phyloP scores from a whole-genome alignment of 2,888 invertebrate genomes.

The Leucophenga maculata region DNA sequence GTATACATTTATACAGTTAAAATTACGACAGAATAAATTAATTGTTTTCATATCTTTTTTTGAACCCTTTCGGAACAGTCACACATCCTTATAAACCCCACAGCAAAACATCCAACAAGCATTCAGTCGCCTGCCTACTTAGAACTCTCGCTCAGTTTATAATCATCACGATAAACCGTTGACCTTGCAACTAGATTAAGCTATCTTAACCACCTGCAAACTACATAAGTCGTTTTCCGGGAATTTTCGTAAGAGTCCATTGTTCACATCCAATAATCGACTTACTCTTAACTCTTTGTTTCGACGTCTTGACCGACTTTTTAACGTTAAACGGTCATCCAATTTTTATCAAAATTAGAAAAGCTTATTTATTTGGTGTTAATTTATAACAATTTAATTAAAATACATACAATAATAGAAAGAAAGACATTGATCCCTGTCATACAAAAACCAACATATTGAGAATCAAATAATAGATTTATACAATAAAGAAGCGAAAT shows the following conservation, averaged over 20 bases:
- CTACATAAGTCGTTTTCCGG: too few species aligned
- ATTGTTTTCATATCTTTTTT: conserved; percentile 51
- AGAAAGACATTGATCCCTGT: neutral
- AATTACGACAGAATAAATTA: conserved; percentile 55
- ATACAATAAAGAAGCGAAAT: conserved; percentile 2
- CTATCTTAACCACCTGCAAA: too few species aligned
- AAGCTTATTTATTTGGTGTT: neutral
- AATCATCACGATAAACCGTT: too few species aligned
- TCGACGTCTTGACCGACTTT: too few species aligned
- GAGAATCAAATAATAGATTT: conserved; percentile 6
- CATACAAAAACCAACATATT: neutral
- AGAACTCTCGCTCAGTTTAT: neutral
- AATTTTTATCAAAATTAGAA: neutral
- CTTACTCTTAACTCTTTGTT: neutral
- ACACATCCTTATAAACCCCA: neutral
- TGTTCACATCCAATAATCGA: too few species aligned
- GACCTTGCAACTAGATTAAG: too few species aligned
- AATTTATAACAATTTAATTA: neutral
- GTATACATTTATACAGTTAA: conserved; percentile 53
- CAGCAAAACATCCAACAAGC: neutral
- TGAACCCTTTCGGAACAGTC: neutral
- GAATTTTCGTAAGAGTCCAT: too few species aligned
- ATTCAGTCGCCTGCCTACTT: neutral
- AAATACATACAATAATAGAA: neutral
- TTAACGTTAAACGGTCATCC: neutral